These are phyloP conservation scores for Dorcus hopei DNA, from an alignment of 2,888 invertebrate species.

Conservation along the genomic window DNA sequence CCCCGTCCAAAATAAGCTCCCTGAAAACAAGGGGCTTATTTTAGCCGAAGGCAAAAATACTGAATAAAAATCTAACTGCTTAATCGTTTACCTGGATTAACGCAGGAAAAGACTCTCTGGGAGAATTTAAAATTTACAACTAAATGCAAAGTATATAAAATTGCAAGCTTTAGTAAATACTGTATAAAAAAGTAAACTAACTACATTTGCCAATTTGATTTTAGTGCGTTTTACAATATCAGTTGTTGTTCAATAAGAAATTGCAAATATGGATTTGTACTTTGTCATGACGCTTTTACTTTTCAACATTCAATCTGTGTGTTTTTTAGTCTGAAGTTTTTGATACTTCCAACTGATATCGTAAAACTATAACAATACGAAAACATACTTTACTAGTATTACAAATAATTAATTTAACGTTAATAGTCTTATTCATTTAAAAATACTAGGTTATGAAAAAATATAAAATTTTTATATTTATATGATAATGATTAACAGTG, in stretches of 20 bases:
- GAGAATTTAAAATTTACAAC: constrained; percentile 7
- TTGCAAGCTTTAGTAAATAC: constrained; percentile 30
- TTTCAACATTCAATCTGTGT: constrained; percentile 6
- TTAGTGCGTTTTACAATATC: constrained; percentile 18
- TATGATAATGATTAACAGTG: constrained; percentile 12
- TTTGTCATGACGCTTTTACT: constrained; percentile 3
- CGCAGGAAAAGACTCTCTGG: constrained; percentile 3
- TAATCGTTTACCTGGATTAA: neutral
- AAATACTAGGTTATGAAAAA: constrained; percentile 9
- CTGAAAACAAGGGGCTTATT: no score
- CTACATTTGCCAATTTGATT: constrained; percentile 12
- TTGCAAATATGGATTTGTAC: constrained; percentile 16
- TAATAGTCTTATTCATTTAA: constrained; percentile 1
- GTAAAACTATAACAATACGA: constrained; percentile 4
- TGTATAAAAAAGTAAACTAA: constrained; percentile 27
- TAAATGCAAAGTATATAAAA: constrained; percentile 28
- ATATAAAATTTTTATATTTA: constrained; percentile 14
- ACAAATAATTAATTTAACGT: constrained; percentile 1
- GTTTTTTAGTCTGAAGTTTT: constrained; percentile 6
- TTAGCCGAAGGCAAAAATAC: neutral
- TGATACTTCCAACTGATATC: neutral
- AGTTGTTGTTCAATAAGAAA: constrained; percentile 12
- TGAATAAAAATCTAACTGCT: neutral
- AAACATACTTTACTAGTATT: neutral
- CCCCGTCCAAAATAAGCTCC: no score